Evolutionary conservation across 2,888 invertebrate species (phyloP).

Genomic region (Dinocampus coccinellae): DNA sequence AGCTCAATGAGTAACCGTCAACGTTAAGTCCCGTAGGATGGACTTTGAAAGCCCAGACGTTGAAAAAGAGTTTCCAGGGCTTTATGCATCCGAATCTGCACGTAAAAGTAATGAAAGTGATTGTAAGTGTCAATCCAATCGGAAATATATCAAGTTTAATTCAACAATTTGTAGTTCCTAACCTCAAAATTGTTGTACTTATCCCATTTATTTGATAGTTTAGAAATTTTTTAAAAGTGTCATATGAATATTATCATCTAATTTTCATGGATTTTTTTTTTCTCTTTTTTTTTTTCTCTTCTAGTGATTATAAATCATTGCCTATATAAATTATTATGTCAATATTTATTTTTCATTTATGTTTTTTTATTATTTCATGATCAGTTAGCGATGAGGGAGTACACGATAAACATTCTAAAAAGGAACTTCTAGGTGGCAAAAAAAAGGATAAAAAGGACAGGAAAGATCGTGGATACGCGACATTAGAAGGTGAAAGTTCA

Average conservation of each 20-base stretch:
- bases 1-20: neutral
- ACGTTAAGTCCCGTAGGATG: conserved; percentile 69
- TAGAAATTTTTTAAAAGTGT: too few relatives aligned
- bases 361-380: too few relatives aligned
- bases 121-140: conserved; percentile 73
- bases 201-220: neutral
- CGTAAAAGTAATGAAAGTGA: conserved; percentile 86
- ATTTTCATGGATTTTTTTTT: too few relatives aligned
- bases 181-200: neutral
- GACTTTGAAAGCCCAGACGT: conserved; percentile 91
- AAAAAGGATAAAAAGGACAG: conserved; percentile 89
- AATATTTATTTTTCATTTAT: too few relatives aligned
- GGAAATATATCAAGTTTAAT: neutral
- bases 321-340: too few relatives aligned
- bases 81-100: conserved; percentile 85
- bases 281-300: too few relatives aligned
- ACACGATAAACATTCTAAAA: conserved; percentile 84
- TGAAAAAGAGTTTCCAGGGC: conserved; percentile 90
- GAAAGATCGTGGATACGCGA: conserved; percentile 91
- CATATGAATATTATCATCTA: too few relatives aligned
- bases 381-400: conserved; percentile 83
- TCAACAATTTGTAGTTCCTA: neutral
- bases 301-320: too few relatives aligned
- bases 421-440: conserved; percentile 82
- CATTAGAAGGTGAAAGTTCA: conserved; percentile 93